phyloP scores from a whole-genome alignment of 2,888 invertebrate genomes.

The Esperia sulphurella region DNA sequence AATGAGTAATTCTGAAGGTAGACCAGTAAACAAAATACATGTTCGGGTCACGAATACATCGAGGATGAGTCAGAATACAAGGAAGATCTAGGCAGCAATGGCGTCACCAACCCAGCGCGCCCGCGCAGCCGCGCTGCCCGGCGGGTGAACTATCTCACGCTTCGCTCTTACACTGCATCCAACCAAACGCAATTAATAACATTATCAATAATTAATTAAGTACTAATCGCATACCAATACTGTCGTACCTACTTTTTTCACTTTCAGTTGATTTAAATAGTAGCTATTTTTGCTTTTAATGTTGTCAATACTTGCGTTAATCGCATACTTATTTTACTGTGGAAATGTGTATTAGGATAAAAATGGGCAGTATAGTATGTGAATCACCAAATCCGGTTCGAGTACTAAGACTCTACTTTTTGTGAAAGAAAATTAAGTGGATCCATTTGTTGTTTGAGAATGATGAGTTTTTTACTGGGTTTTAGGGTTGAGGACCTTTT shows the following conservation, averaged over 20 bases:
- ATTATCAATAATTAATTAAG: background rate
- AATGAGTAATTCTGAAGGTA: conserved; percentile 49
- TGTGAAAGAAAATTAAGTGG: conserved; percentile 9
- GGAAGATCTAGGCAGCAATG: conserved; percentile 68
- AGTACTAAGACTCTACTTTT: conserved; percentile 10
- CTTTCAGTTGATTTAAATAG: too few species aligned
- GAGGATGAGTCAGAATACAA: conserved; percentile 62
- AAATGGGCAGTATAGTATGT: conserved; percentile 8
- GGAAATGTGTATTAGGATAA: background rate
- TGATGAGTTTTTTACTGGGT: conserved; percentile 9
- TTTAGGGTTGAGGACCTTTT: conserved; percentile 9
- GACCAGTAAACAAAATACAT: conserved; percentile 58
- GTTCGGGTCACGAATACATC: conserved; percentile 63
- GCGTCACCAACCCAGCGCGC: conserved; percentile 45
- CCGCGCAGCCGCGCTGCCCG: conserved; percentile 19
- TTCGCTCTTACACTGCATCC: conserved; percentile 22
- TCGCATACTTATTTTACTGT: background rate
- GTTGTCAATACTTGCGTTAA: background rate
- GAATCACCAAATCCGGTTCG: conserved; percentile 14
- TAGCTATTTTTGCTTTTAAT: background rate
- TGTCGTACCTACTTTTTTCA: too few species aligned
- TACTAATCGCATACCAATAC: too few species aligned
- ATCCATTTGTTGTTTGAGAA: conserved; percentile 4
- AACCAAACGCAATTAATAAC: background rate
- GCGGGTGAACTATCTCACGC: conserved; percentile 37